Evolutionary conservation across 2,113 vertebrate genomes (phyloP), one percentile per base, ranked within the genome.

Genomic region (Arenaria interpres): DNA sequence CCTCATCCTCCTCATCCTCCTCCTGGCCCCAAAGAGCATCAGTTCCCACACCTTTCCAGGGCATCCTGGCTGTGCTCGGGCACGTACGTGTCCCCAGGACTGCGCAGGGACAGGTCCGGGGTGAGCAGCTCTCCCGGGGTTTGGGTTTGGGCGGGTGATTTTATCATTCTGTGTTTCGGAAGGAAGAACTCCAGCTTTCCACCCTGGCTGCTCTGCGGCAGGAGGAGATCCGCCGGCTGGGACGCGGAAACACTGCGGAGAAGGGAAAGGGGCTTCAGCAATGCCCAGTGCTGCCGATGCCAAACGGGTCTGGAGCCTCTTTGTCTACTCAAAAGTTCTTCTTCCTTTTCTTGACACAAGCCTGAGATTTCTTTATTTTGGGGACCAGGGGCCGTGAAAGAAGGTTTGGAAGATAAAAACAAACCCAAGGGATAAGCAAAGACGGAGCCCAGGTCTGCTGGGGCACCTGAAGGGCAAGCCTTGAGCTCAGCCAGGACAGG

Each of bases 21-120:
- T 43, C 8, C 0, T 30, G 30, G 30, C 35, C 48, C 25, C 1
- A 6, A 23, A 35, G 60, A 46, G 24, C 45, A 22, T n/a, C 0
- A 0, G 59, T 53, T 28, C 45, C 79, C 7, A 1, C 1, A 1
- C 39, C 57, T 48, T 20, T 30, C 41, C n/a, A 6, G 3, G 25
- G 2, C 54, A 28, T 54, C 50, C 66, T 37, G 0, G 1, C 64
- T 3, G 2, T 35, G 14, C 30, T 50, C 1, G 12, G 33, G 4
- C 33, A 2, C 33, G 4, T 24, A 37, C 0, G 1, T 10, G 60
- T 46, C 30, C 76, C 60, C 17, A 3, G 66, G 80, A 13, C 48
- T 7, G 37, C 4, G 7, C 48, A 19, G 60, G 66, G 72, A 10
- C 33, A 6, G 60, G 35, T 15, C 50, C 12, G 72, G 64, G 56